Base-by-base conservation (phyloP, 2,888 invertebrate genomes). In the Holacanthella duospinosa region DNA sequence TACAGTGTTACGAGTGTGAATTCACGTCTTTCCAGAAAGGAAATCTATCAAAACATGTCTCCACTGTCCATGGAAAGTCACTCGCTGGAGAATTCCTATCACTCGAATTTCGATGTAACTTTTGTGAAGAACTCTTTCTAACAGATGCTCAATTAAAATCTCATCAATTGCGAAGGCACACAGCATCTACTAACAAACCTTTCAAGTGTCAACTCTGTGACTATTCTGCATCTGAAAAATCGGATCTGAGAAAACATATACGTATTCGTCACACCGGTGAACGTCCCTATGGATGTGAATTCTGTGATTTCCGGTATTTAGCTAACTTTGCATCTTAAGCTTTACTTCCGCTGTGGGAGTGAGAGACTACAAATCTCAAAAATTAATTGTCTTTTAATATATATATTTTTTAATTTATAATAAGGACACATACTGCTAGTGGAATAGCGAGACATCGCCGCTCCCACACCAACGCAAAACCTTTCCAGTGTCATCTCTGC, bases 141-240 rank as follows among this genome's bases (percentile, higher is more conserved):
- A 48, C 48, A 4, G 48, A 48, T 48, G 21, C 48, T 9, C 48
- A 48, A n/a, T 48, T 48, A 21, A 48, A 48, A 21, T 4, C 48
- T 9, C 48, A 48, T 21, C 6, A n/a, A 4, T 4, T 48, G 16
- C 48, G 48, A 4, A 48, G n/a, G 28, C 57, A 57, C 21, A 29
- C 29, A 6, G 21, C 29, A 2, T 29, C 16, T 4, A 21, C 29
- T 4, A 36, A 28, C 3, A 29, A 21, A 9, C 57, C 29, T 16
- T 57, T 29, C 25, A 57, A 57, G n/a, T 57, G 57, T 24, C 21
- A 28, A 21, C 21, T 57, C 3, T 57, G 57, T 29, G 57, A 57
- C 2, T 29, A 57, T 6, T 6, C 27, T 21, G 9, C 27, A 3
- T 19, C 29, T 21, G 29, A 57, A 36, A 29, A 27, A 29, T 29